Base-by-base conservation (phyloP, 2,797 vertebrate species). In the Emys orbicularis region DNA sequence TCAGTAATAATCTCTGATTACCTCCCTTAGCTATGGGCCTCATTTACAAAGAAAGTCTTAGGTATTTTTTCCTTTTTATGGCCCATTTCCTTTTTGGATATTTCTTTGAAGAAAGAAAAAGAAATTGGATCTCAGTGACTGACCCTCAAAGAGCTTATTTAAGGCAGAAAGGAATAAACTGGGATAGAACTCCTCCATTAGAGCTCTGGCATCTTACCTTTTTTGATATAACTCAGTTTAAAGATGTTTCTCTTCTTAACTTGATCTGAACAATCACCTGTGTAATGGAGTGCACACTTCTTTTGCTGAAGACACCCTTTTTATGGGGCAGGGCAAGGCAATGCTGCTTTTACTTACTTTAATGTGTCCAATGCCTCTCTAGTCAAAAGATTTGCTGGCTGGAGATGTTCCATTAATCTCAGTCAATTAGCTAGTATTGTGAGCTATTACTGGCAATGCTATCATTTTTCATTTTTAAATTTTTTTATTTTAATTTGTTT, bases 81-180 rank as follows among this genome's bases (percentile, higher is more conserved):
- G 65, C 83, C 85, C 9, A 53, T 85, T 94, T 96, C 85, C 79
- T 94, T 72, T 93, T 87, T 85, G 61, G 44, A 3, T 83, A 57
- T 90, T 93, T 93, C 84, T 91, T 92, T 83, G 29, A 59, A 88
- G 53, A 50, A 96, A 88, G 59, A 76, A 81, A 83, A 86, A 95
- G 52, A 81, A 94, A 93, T 23, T 76, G 8, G 23, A 57, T 93
- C 72, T 89, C 79, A 76, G 79, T 83, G 61, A 49, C 47, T 95
- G 93, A 90, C 86, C 53, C 83, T 92, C 49, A 54, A 76, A 88
- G 9, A 56, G 4, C 21, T 87, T 92, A 82, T 87, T 93, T 92
- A 90, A 96, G 92, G 79, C 31, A 87, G 77, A 91, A 92, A 72
- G 1, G 8, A 92, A 88, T 89, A 95, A 93, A 79, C 31, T 72